These are phyloP conservation scores for Toxotes jaculatrix DNA, from an alignment of 2,113 vertebrate species.

Conservation along the genomic window DNA sequence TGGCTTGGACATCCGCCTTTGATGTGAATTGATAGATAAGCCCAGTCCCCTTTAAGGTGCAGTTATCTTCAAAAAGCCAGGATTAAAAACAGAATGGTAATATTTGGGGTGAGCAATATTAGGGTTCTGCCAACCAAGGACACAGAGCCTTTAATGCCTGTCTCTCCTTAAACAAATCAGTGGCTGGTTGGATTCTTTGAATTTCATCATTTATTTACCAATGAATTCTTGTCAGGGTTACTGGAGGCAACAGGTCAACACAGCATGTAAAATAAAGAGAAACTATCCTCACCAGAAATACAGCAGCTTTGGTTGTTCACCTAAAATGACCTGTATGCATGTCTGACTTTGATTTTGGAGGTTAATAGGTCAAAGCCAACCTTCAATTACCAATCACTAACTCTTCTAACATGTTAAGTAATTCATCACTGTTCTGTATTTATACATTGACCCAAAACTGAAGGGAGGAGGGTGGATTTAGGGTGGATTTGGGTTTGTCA, in stretches of 20 bases:
- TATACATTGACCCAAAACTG: not conserved
- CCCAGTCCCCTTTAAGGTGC: constrained; percentile 55
- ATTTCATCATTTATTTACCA: constrained; percentile 47
- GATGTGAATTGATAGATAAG: constrained; percentile 67
- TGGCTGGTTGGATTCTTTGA: constrained; percentile 27
- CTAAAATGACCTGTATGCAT: not conserved
- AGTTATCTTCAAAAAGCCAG: constrained; percentile 78
- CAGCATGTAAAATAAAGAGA: constrained; percentile 1
- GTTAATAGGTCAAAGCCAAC: not conserved
- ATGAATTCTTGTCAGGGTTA: constrained; percentile 17
- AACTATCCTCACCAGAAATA: not conserved
- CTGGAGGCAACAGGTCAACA: constrained; percentile 8
- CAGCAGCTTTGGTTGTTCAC: not conserved
- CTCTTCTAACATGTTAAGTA: too few species aligned
- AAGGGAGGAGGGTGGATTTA: too few species aligned
- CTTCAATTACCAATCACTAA: too few species aligned
- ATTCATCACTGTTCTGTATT: not conserved
- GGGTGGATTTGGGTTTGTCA: not conserved
- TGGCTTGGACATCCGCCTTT: constrained; percentile 61
- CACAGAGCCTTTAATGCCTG: constrained; percentile 42
- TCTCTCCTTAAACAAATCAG: constrained; percentile 38
- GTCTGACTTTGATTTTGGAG: not conserved
- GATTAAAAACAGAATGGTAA: constrained; percentile 58
- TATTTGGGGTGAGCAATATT: constrained; percentile 50
- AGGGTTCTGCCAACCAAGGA: constrained; percentile 48